Evolutionary conservation across 1,140 invertebrate genomes (phyloP).

Genomic region (Drosophila varians): DNA sequence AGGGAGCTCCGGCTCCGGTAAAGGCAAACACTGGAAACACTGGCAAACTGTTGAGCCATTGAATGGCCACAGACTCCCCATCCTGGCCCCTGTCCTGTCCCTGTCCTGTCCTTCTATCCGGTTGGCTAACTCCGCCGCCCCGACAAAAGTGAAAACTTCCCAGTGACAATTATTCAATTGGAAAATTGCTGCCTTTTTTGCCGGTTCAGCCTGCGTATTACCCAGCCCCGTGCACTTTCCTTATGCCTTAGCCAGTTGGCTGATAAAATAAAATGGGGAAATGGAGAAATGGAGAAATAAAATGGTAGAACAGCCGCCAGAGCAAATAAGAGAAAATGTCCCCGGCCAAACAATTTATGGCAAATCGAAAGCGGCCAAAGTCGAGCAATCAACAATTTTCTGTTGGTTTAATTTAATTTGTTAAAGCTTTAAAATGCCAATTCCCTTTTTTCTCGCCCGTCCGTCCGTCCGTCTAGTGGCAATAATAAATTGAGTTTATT

Average conservation of each 20-base stretch:
- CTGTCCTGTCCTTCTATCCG: conserved; percentile 27
- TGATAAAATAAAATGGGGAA: conserved; percentile 42
- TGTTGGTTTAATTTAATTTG: conserved; percentile 75
- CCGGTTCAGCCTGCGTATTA: conserved; percentile 9
- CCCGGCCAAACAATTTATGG: conserved; percentile 50
- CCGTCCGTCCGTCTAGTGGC: conserved; percentile 49
- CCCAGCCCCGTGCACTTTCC: conserved; percentile 2
- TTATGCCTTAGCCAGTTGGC: not conserved
- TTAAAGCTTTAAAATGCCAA: conserved; percentile 78
- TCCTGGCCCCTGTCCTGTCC: not conserved
- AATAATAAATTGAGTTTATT: conserved; percentile 82
- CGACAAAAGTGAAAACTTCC: conserved; percentile 78
- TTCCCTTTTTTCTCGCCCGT: conserved; percentile 40
- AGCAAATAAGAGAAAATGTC: conserved; percentile 36
- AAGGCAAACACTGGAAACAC: conserved; percentile 64
- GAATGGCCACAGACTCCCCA: conserved; percentile 53
- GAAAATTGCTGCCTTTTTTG: conserved; percentile 72
- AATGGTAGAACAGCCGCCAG: conserved; percentile 27
- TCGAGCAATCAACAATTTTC: conserved; percentile 58
- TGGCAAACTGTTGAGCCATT: conserved; percentile 79
- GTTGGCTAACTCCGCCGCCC: conserved; percentile 45
- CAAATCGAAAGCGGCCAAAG: conserved; percentile 52
- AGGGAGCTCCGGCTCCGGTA: conserved; percentile 33
- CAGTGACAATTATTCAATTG: conserved; percentile 81
- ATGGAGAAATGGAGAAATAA: conserved; percentile 2